Evolutionary conservation across 2,888 invertebrate species (phyloP).

Genomic region (Gnatocerus cornutus): DNA sequence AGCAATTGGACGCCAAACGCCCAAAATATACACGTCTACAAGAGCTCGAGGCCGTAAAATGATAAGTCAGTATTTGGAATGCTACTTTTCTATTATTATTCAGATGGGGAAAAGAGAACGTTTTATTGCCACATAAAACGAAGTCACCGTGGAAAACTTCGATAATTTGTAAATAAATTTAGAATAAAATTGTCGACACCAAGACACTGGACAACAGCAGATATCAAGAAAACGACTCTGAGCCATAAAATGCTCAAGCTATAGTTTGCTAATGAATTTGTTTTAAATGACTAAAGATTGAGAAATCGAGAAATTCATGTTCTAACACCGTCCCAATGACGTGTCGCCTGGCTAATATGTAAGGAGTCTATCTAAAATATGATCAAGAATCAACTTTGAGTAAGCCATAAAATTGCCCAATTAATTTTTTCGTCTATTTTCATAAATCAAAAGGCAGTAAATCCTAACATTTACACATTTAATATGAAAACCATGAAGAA

Average conservation of each 20-base stretch:
- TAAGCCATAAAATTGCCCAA: constrained; percentile 18
- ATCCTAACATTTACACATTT: constrained; percentile 17
- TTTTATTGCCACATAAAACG: constrained; percentile 11
- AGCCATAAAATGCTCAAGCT: too few relatives aligned
- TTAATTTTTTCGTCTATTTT: constrained; percentile 18
- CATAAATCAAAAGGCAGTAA: constrained; percentile 17
- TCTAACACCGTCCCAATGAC: not conserved
- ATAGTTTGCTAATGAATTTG: too few relatives aligned
- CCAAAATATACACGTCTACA: constrained; percentile 18
- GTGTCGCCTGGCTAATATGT: not conserved
- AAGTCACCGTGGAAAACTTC: not conserved
- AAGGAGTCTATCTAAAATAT: constrained; percentile 13
- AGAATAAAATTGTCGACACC: not conserved
- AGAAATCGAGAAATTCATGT: not conserved
- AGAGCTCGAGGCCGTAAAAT: constrained; percentile 8
- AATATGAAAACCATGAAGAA: constrained; percentile 11
- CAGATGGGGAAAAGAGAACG: not conserved
- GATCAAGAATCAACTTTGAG: constrained; percentile 10
- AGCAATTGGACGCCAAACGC: constrained; percentile 30
- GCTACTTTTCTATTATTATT: constrained; percentile 1
- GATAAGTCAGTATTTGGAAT: not conserved
- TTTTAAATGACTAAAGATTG: too few relatives aligned
- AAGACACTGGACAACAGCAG: not conserved
- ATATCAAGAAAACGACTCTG: too few relatives aligned
- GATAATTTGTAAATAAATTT: constrained; percentile 16